Percentiles rank a stretch among this genome's conserved stretches.
phyloP scores from a whole-genome alignment of 1,140 invertebrate species.

The Phortica variegata region DNA sequence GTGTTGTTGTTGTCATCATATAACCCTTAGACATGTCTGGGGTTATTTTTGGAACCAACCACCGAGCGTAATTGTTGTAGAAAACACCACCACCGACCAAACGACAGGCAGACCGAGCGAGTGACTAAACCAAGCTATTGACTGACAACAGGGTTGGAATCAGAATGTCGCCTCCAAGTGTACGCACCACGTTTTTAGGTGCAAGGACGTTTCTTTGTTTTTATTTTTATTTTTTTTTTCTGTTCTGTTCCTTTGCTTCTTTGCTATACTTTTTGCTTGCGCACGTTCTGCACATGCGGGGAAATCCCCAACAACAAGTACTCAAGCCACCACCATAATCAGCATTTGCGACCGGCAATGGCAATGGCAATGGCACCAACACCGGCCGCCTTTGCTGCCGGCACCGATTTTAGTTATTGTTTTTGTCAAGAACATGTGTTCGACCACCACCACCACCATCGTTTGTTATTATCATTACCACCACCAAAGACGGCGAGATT shows the following conservation, averaged over 20 bases:
- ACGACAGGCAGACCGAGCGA: slow-evolving; percentile 4
- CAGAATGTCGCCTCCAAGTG: slow-evolving; percentile 51
- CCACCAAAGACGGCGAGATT: not conserved
- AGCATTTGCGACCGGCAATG: slow-evolving; percentile 13
- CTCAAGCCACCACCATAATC: slow-evolving; percentile 2
- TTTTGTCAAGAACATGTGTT: slow-evolving; percentile 20
- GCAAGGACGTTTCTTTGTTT: slow-evolving; percentile 37
- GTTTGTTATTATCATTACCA: slow-evolving; percentile 9
- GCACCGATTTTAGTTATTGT: slow-evolving; percentile 21
- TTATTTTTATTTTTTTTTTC: too few relatives aligned
- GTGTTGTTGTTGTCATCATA: too few relatives aligned
- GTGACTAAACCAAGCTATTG: slow-evolving; percentile 24
- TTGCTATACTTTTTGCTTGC: too few relatives aligned
- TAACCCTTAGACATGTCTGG: slow-evolving; percentile 52
- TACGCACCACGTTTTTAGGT: slow-evolving; percentile 41
- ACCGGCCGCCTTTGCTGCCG: slow-evolving; percentile 26
- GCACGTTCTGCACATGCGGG: slow-evolving; percentile 10
- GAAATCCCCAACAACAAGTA: slow-evolving; percentile 35
- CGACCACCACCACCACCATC: slow-evolving; percentile 33
- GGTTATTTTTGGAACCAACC: slow-evolving; percentile 48
- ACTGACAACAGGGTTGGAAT: slow-evolving; percentile 41
- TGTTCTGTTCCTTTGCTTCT: too few relatives aligned
- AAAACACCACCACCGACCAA: slow-evolving; percentile 6
- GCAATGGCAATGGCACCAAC: slow-evolving; percentile 8
- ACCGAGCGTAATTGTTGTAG: slow-evolving; percentile 16